These are phyloP conservation scores for Ametastegia equiseti DNA, from an alignment of 2,888 invertebrate species.

Conservation along the genomic window DNA sequence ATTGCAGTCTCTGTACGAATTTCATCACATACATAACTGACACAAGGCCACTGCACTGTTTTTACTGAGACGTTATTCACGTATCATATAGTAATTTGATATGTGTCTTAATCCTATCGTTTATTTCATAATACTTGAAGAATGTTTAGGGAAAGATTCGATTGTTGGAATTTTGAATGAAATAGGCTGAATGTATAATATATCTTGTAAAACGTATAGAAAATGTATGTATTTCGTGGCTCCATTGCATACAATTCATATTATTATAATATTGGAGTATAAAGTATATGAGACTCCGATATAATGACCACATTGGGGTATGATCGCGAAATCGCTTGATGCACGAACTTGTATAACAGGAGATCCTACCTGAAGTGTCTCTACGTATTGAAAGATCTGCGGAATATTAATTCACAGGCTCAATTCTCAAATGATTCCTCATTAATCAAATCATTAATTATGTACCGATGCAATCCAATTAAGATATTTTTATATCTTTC, in stretches of 20 bases:
- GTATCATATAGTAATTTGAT: background rate
- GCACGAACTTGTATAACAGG: background rate
- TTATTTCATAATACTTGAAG: background rate
- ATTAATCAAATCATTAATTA: background rate
- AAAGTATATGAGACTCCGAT: background rate
- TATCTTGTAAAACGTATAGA: slow-evolving; percentile 9
- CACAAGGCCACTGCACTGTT: background rate
- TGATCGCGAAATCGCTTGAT: background rate
- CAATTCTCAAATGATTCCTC: background rate
- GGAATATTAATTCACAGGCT: slow-evolving; percentile 36
- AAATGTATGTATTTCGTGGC: slow-evolving; percentile 10
- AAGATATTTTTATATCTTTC: background rate
- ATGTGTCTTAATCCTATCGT: background rate
- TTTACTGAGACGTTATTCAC: no score
- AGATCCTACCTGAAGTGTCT: slow-evolving; percentile 18
- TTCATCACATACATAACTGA: no score
- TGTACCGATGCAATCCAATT: background rate
- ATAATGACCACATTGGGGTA: slow-evolving; percentile 11
- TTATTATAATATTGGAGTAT: background rate
- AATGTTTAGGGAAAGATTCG: background rate
- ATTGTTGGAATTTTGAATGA: background rate
- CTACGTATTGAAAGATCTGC: background rate
- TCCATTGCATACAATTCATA: background rate
- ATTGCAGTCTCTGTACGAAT: background rate
- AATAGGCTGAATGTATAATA: background rate